Evolutionary conservation across 2,888 invertebrate genomes (phyloP).

Genomic region (Hermaeophaga mercurialis): DNA sequence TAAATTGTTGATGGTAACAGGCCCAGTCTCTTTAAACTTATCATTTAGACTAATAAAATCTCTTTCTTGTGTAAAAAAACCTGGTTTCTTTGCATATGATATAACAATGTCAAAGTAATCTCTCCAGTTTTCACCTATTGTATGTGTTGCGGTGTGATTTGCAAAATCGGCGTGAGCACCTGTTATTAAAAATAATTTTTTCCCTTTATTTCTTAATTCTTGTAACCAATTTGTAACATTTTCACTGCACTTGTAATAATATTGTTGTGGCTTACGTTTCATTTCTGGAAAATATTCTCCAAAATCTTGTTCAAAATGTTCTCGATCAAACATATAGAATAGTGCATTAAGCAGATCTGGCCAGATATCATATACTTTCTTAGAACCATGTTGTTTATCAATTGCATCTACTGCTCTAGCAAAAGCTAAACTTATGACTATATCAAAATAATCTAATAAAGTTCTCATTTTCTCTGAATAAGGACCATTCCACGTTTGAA

Average conservation of each 20-base stretch:
- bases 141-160: constrained; percentile 65
- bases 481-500: constrained; percentile 69
- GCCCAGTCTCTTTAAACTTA: constrained; percentile 52
- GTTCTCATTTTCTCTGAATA: constrained; percentile 65
- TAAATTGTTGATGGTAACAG: constrained; percentile 54
- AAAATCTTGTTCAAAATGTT: constrained; percentile 61
- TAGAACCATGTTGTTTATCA: constrained; percentile 54
- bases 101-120: constrained; percentile 59
- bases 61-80: constrained; percentile 66
- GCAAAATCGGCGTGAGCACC: constrained; percentile 76
- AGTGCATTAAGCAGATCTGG: constrained; percentile 68
- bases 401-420: constrained; percentile 70
- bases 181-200: constrained; percentile 70
- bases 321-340: constrained; percentile 64
- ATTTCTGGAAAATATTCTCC: constrained; percentile 68
- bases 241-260: constrained; percentile 63
- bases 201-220: constrained; percentile 60
- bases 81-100: constrained; percentile 75
- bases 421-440: constrained; percentile 67
- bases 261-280: constrained; percentile 63
- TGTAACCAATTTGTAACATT: constrained; percentile 65
- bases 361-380: constrained; percentile 65
- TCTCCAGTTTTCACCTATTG: constrained; percentile 51
- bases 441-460: constrained; percentile 76
- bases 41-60: constrained; percentile 62